phyloP scores from a whole-genome alignment of 2,113 vertebrate species.

The Chitala chitala region DNA sequence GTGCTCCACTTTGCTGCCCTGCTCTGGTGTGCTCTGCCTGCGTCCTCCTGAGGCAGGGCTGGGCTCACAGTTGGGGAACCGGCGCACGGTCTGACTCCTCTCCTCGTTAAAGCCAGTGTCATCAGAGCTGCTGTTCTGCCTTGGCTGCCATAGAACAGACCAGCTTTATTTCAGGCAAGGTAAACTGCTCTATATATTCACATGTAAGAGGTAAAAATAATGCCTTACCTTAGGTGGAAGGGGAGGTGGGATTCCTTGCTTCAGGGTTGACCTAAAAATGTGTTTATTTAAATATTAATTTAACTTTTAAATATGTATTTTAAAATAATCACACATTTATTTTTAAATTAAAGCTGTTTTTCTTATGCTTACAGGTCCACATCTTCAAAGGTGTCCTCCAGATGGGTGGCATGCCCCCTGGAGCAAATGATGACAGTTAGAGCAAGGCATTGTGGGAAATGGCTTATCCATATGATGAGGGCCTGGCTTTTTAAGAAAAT shows the following conservation, averaged over 20 bases:
- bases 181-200: background rate
- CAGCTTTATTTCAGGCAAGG: background rate
- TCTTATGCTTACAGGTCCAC: constrained; percentile 70
- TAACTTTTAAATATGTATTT: background rate
- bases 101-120: constrained; percentile 76
- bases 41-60: constrained; percentile 62
- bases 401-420: constrained; percentile 73
- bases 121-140: constrained; percentile 73
- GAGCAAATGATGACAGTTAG: constrained; percentile 14
- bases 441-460: background rate
- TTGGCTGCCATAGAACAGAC: constrained; percentile 63
- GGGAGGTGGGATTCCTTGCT: constrained; percentile 79
- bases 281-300: too few relatives aligned
- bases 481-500: too few relatives aligned
- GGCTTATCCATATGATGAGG: background rate
- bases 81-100: constrained; percentile 75
- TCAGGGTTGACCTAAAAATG: constrained; percentile 81
- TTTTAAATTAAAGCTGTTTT: background rate
- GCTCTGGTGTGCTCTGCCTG: constrained; percentile 82
- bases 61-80: constrained; percentile 70
- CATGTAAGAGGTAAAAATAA: background rate
- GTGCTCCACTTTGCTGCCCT: constrained; percentile 62
- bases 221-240: constrained; percentile 90
- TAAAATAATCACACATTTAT: background rate
- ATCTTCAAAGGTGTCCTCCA: constrained; percentile 73